phyloP scores from a whole-genome alignment of 2,113 vertebrate genomes.

The Aegithalos caudatus region DNA sequence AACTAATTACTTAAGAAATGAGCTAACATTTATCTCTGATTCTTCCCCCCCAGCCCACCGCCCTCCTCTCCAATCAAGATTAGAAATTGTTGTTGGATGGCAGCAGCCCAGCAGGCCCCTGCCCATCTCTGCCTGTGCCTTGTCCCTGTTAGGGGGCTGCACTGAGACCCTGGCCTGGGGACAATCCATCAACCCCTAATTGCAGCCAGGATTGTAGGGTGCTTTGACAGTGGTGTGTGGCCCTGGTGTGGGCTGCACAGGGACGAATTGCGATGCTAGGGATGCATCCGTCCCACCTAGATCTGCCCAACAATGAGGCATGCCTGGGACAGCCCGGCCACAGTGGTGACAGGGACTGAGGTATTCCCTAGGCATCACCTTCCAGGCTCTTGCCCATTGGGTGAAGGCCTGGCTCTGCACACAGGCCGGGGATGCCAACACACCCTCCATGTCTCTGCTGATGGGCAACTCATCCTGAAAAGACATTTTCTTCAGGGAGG shows the following conservation, averaged over 20 bases:
- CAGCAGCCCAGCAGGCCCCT: neutral
- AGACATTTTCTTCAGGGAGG: conserved; percentile 65
- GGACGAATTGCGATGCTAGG: rapidly evolving
- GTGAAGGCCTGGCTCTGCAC: neutral
- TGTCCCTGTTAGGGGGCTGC: rapidly evolving
- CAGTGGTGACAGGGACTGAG: neutral
- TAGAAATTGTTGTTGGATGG: conserved; percentile 51
- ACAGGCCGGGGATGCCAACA: neutral
- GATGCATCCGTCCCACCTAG: rapidly evolving
- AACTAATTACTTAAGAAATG: conserved; percentile 90
- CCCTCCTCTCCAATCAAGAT: conserved; percentile 57
- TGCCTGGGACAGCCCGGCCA: neutral
- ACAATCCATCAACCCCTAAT: conserved; percentile 42
- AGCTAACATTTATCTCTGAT: conserved; percentile 84
- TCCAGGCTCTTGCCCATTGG: rapidly evolving
- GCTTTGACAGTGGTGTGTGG: neutral
- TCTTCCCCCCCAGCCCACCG: neutral
- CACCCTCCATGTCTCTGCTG: neutral
- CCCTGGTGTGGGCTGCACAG: neutral
- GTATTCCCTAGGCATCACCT: neutral
- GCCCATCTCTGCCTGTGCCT: rapidly evolving
- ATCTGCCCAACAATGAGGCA: rapidly evolving
- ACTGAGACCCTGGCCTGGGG: rapidly evolving
- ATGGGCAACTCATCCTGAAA: conserved; percentile 36
- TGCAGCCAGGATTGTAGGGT: neutral